Base-by-base conservation (phyloP, 2,888 invertebrate species). In the Colostygia pectinataria region DNA sequence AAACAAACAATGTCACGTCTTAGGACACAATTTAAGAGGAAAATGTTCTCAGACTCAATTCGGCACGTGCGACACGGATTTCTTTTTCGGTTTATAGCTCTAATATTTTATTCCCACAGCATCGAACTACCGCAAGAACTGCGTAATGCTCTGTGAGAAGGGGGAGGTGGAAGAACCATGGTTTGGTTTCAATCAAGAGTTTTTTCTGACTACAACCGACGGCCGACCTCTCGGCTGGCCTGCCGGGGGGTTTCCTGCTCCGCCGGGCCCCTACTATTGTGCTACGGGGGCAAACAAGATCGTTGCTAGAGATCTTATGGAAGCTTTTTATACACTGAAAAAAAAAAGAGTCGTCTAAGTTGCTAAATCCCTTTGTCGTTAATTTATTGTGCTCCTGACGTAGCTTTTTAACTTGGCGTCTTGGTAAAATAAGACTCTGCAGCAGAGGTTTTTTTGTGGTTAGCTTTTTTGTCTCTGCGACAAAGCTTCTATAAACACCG, bases 221-320 rank as follows among this genome's bases (percentile, higher is more conserved):
- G 85, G 91, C 0, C 89, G 93, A 33, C 95, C 95, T 0, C 91
- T 94, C 37, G 95, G 95, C 9, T 95, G 95, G 95, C 95, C 95
- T 0, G 83, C 91, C 7, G 92, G 93, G 15, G 93, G 93, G 0
- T 94, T 92, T 65, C 94, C 94, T 0, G 93, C 92, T 0, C 93
- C 94, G 0, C 93, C 93, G 20, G 95, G 95, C 0, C 95, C 95
- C 0, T 97, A 96, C 80, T 97, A 97, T 77, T 97, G 97, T 71
- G 96, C 95, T 25, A 95, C 95, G 0, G 97, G 97, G 4, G 94
- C 95, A 0, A 92, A 94, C 67, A 93, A 92, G 62, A 94, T 95
- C 4, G 94, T 93, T 59, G 96, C 95, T 0, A 91, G 97, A 43
- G 96, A 96, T 71, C 92, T 97, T 4, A 94, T 95, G 59, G 97